Percentiles rank a stretch among this genome's conserved stretches.
Evolutionary conservation across 2,797 vertebrate species (phyloP).

Genomic region (Clarias pachynema): DNA sequence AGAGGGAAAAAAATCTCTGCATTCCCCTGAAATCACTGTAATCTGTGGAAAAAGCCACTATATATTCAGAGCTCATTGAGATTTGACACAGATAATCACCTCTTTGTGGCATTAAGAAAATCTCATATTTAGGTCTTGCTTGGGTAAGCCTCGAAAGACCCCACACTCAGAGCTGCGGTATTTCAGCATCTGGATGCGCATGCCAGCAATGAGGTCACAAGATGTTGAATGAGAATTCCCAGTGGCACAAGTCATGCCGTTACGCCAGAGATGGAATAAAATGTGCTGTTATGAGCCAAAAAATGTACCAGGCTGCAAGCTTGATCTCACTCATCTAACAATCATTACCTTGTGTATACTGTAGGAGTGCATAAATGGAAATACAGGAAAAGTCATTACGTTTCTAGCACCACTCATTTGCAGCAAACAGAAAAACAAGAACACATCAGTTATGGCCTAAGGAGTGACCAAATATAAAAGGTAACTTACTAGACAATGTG

Average conservation of each 20-base stretch:
- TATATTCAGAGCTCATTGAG: slow-evolving; percentile 46
- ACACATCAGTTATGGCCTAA: neutral
- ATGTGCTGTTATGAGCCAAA: slow-evolving; percentile 29
- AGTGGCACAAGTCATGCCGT: slow-evolving; percentile 57
- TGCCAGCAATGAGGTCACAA: slow-evolving; percentile 73
- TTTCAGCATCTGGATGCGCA: slow-evolving; percentile 40
- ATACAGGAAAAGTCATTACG: slow-evolving; percentile 21
- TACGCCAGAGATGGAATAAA: slow-evolving; percentile 39
- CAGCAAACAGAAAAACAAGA: slow-evolving; percentile 8
- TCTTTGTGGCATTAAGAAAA: slow-evolving; percentile 54
- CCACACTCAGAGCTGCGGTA: slow-evolving; percentile 36
- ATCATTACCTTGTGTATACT: slow-evolving; percentile 5
- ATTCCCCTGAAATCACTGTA: slow-evolving; percentile 58
- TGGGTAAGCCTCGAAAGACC: slow-evolving; percentile 65
- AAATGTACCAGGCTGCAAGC: slow-evolving; percentile 26
- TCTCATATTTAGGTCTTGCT: slow-evolving; percentile 64
- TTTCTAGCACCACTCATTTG: neutral
- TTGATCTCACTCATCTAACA: slow-evolving; percentile 41
- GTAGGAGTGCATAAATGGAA: slow-evolving; percentile 23
- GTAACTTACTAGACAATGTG: neutral
- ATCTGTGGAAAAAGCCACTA: slow-evolving; percentile 63
- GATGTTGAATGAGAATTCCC: slow-evolving; percentile 62
- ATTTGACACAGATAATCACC: slow-evolving; percentile 66
- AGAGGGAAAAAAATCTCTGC: neutral
- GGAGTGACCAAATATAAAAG: neutral